Evolutionary conservation across 2,797 vertebrate species (phyloP).

Genomic region (Danio tinwini): DNA sequence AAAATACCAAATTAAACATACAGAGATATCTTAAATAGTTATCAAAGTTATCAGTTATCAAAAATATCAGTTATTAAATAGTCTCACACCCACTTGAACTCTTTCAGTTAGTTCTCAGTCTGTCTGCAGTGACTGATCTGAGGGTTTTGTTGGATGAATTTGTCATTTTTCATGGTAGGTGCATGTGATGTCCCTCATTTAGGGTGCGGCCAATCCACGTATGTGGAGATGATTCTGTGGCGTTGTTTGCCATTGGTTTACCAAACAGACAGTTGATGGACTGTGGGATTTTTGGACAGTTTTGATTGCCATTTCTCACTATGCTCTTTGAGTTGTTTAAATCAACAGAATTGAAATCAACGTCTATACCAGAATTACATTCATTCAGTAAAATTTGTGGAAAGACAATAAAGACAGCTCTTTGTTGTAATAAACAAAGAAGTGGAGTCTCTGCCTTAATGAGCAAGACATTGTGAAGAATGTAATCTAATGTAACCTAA

Average conservation of each 20-base stretch:
- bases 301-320: not conserved
- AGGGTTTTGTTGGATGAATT: conserved; percentile 22
- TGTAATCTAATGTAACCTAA: not conserved
- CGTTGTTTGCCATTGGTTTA: conserved; percentile 8
- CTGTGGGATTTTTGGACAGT: not conserved
- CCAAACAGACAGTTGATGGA: not conserved
- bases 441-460: not conserved
- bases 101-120: conserved; percentile 13
- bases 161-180: conserved; percentile 40
- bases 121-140: conserved; percentile 5
- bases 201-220: conserved; percentile 15
- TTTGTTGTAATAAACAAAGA: not conserved
- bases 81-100: not conserved
- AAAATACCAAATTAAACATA: conserved; percentile 4
- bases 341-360: not conserved
- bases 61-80: no score
- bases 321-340: not conserved
- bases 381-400: not conserved
- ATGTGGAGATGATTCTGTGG: not conserved
- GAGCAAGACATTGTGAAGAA: not conserved
- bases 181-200: conserved; percentile 45
- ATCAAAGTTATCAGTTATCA: no score
- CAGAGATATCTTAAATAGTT: not conserved
- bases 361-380: not conserved
- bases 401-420: not conserved